Percentiles rank a stretch among this genome's conserved stretches.
Evolutionary conservation across 2,888 invertebrate genomes (phyloP).

Genomic region (Leucoma salicis): DNA sequence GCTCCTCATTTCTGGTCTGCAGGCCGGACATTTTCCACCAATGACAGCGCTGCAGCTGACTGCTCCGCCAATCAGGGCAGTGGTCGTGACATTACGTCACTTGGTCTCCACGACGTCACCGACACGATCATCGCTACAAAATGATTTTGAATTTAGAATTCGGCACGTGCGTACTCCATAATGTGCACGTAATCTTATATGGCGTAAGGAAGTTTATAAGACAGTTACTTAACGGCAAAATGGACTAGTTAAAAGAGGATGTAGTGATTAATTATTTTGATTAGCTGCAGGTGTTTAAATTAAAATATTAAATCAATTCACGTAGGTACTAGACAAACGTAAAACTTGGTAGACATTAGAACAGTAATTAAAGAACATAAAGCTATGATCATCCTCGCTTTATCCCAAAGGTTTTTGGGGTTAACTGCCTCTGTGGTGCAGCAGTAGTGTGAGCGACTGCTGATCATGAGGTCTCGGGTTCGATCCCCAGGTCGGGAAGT

Average conservation of each 20-base stretch:
- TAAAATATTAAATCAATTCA: too few species aligned
- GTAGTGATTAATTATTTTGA: slow-evolving; percentile 32
- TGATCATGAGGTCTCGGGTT: too few species aligned
- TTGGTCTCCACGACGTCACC: slow-evolving; percentile 21
- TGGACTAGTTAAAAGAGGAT: slow-evolving; percentile 30
- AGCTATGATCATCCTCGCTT: too few species aligned
- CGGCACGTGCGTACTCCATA: slow-evolving; percentile 20
- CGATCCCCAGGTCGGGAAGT: too few species aligned
- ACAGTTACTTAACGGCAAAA: slow-evolving; percentile 51
- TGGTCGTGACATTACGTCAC: slow-evolving; percentile 35
- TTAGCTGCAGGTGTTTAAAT: slow-evolving; percentile 26
- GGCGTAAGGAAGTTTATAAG: slow-evolving; percentile 33
- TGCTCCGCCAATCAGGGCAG: slow-evolving; percentile 52
- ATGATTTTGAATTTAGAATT: slow-evolving; percentile 33
- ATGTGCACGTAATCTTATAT: slow-evolving; percentile 27
- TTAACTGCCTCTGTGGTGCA: too few species aligned
- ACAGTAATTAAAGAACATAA: too few species aligned
- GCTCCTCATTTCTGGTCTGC: slow-evolving; percentile 66
- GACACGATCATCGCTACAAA: slow-evolving; percentile 30
- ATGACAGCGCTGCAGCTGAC: slow-evolving; percentile 41
- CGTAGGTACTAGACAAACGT: too few species aligned
- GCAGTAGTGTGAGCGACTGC: too few species aligned
- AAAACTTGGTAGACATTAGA: too few species aligned
- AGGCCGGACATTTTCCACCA: slow-evolving; percentile 75
- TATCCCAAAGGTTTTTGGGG: too few species aligned